Evolutionary conservation across 2,797 vertebrate species (phyloP), one percentile per base, ranked within the genome.

Genomic region (Tokudaia muenninki): DNA sequence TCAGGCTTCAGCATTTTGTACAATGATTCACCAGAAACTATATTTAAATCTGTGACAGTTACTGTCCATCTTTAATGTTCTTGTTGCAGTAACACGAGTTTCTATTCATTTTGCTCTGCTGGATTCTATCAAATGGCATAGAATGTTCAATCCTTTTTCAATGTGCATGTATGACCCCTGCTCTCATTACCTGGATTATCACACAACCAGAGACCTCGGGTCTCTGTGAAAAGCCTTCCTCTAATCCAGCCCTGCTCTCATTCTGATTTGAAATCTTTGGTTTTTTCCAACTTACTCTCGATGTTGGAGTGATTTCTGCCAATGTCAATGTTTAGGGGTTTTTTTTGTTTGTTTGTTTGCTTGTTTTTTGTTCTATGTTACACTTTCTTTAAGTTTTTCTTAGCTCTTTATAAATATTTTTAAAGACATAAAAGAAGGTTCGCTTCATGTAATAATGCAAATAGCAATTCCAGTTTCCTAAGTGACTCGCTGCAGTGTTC

Each of bases 61-160:
- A 90, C 72, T 92, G 86, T 59, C 44, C 90, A 57, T 91, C n/a
- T 55, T 59, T 82, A 6, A 74, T 87, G 52, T 81, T 67, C 50
- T 88, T 91, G 74, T 80, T 91, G 14, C 74, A 92, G 63, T 88
- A 55, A 44, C 72, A 86, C 12, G 21, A 74, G 37, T 59, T 37
- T 21, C 80, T 41, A 78, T 59, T 63, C 84, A 55, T 91, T 94
- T 94, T 67, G 57, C 72, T 95, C 74, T 93, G 67, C 81, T 94
- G 87, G 92, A 67, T 47, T 92, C 88, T 89, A 67, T 91, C 87
- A 91, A 96, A 91, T 93, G 37, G 81, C 87, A 29, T 63, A 91
- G 65, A 92, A 75, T 65, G 80, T 84, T 89, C 52, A 80, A 16
- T 80, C 50, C 22, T 95, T 92, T 95, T 92, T n/a, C 55, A 13